phyloP scores from a whole-genome alignment of 2,888 invertebrate genomes.

The Xestia ashworthii region DNA sequence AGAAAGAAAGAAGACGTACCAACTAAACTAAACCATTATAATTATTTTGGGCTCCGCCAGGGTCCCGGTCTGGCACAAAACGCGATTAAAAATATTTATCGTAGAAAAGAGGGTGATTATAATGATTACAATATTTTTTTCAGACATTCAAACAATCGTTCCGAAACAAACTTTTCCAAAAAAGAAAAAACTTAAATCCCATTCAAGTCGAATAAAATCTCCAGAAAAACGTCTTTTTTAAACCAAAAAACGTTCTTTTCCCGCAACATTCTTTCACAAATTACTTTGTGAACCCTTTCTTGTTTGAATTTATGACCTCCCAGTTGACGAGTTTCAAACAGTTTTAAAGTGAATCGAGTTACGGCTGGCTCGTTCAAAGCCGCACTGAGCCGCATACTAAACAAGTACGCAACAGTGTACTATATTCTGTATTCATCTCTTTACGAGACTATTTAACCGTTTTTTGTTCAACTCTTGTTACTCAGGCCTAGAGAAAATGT shows the following conservation, averaged over 20 bases:
- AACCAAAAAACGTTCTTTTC: constrained; percentile 42
- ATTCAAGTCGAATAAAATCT: constrained; percentile 39
- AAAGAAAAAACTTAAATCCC: constrained; percentile 9
- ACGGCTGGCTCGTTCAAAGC: constrained; percentile 38
- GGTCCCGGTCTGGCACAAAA: not conserved
- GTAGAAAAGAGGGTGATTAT: not conserved
- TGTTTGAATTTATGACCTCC: constrained; percentile 62
- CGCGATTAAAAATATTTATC: not conserved
- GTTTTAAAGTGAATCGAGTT: constrained; percentile 63
- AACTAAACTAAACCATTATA: not conserved
- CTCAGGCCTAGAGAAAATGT: not conserved
- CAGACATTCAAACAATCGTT: constrained; percentile 12
- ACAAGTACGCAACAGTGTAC: constrained; percentile 34
- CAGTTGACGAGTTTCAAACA: constrained; percentile 60
- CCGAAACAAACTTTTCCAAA: constrained; percentile 3
- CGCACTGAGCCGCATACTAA: constrained; percentile 50
- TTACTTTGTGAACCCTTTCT: constrained; percentile 63
- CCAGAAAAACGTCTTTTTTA: constrained; percentile 28
- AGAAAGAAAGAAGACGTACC: not conserved
- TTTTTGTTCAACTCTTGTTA: constrained; percentile 12
- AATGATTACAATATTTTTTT: not conserved
- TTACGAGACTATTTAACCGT: not conserved
- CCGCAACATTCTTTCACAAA: constrained; percentile 62
- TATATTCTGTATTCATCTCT: constrained; percentile 26
- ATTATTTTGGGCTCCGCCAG: not conserved